Conservation (phyloP, 2,888 invertebrate genomes). For the Dendrolimus houi region DNA sequence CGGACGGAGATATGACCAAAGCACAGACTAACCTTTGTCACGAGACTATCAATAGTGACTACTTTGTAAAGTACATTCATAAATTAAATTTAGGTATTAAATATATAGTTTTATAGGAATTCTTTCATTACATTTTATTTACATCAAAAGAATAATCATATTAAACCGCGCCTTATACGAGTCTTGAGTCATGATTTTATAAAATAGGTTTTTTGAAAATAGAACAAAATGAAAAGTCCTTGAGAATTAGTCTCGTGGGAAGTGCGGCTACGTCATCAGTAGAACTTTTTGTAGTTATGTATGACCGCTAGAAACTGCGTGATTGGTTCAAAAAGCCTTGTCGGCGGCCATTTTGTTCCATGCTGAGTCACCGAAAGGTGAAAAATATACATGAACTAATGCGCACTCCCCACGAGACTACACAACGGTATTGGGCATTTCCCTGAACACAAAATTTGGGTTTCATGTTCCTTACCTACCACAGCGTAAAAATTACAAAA, state of each 20-base stretch:
- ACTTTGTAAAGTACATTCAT: constrained; percentile 70
- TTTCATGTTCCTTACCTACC: constrained; percentile 62
- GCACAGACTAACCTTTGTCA: constrained; percentile 25
- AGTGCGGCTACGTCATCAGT: constrained; percentile 65
- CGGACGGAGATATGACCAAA: constrained; percentile 16
- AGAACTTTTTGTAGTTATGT: constrained; percentile 62
- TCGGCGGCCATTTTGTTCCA: constrained; percentile 80
- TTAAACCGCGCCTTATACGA: background rate
- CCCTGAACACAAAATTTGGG: constrained; percentile 74
- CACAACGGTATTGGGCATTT: constrained; percentile 77
- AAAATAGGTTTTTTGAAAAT: constrained; percentile 44
- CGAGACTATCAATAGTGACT: constrained; percentile 67
- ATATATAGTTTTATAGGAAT: constrained; percentile 3
- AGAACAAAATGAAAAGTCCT: constrained; percentile 68
- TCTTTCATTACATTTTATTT: background rate
- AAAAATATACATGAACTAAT: constrained; percentile 77
- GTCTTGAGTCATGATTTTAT: constrained; percentile 15
- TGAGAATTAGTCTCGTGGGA: constrained; percentile 72
- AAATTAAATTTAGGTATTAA: constrained; percentile 52
- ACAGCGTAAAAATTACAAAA: constrained; percentile 40
- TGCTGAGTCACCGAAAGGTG: constrained; percentile 80
- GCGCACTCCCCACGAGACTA: constrained; percentile 77
- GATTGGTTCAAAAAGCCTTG: constrained; percentile 71
- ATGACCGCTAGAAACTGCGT: constrained; percentile 43
- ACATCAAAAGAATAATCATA: constrained; percentile 4